Evolutionary conservation across 2,113 vertebrate species (phyloP).

Genomic region (Psephotus haematonotus): DNA sequence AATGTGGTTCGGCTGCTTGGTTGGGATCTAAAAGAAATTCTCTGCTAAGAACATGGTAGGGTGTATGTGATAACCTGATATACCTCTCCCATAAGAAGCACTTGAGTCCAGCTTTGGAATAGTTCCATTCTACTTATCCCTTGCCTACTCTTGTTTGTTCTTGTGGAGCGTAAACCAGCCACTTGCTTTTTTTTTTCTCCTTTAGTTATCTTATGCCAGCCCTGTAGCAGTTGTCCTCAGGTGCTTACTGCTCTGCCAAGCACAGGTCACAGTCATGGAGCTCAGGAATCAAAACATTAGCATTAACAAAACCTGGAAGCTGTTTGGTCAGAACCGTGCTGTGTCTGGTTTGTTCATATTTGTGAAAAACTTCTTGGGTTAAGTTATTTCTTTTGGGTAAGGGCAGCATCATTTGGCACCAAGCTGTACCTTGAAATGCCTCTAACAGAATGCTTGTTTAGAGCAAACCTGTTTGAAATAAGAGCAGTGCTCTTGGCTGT

Average conservation of each 20-base stretch:
- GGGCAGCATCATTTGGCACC: not conserved
- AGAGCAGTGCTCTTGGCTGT: not conserved
- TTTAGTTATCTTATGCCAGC: not conserved
- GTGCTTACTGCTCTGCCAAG: not conserved
- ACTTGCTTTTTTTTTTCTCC: not conserved
- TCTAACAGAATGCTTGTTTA: not conserved
- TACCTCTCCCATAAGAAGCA: rapidly evolving
- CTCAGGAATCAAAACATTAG: not conserved
- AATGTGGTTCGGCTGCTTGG: not conserved
- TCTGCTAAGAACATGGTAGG: not conserved
- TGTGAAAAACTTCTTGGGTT: not conserved
- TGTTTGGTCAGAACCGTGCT: not conserved
- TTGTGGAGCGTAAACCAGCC: not conserved
- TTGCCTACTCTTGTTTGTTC: rapidly evolving
- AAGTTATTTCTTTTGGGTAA: not conserved
- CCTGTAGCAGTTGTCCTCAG: not conserved
- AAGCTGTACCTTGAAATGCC: not conserved
- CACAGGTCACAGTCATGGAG: not conserved
- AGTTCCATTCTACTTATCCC: not conserved
- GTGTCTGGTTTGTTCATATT: not conserved
- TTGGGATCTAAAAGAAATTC: not conserved
- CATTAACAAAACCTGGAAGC: not conserved
- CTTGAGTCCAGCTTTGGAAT: not conserved
- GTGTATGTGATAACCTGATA: not conserved
- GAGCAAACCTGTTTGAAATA: not conserved